phyloP scores from a whole-genome alignment of 2,797 vertebrate genomes.

The Esox masquinongy region DNA sequence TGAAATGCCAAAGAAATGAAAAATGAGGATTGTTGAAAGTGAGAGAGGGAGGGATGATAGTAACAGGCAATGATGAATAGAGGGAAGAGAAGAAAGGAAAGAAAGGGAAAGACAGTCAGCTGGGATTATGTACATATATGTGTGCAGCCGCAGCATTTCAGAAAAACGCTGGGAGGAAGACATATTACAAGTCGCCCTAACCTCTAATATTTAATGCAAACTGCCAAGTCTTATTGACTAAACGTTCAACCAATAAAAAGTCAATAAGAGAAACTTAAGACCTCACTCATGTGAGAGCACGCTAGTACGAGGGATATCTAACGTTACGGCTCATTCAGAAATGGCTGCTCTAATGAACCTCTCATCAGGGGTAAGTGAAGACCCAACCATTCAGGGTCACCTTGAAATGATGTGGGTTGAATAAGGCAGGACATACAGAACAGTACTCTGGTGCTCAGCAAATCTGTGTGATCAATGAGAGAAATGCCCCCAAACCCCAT shows the following conservation, averaged over 20 bases:
- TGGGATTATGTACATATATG: conserved; percentile 62
- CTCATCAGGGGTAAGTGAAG: conserved; percentile 27
- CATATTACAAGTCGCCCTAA: conserved; percentile 36
- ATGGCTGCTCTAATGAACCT: conserved; percentile 45
- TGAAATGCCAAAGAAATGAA: conserved; percentile 64
- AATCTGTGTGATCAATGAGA: conserved; percentile 24
- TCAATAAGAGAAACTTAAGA: conserved; percentile 33
- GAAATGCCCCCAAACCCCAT: conserved; percentile 17
- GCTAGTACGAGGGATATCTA: conserved; percentile 50
- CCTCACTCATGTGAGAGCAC: conserved; percentile 51
- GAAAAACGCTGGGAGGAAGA: conserved; percentile 46
- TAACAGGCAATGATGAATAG: background rate
- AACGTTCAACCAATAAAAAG: conserved; percentile 3
- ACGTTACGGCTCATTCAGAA: conserved; percentile 47
- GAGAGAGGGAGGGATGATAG: background rate
- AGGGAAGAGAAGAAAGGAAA: conserved; percentile 54
- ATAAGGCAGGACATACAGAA: conserved; percentile 2
- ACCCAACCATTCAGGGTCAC: conserved; percentile 38
- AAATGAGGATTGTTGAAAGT: conserved; percentile 25
- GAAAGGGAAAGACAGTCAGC: conserved; percentile 81
- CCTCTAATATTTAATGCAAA: background rate
- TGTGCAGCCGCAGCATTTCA: conserved; percentile 70
- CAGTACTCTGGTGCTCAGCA: conserved; percentile 39
- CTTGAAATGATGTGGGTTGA: background rate
- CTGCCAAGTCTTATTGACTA: background rate